Evolutionary conservation across 2,797 vertebrate genomes (phyloP).

Genomic region (Glossophaga mutica): DNA sequence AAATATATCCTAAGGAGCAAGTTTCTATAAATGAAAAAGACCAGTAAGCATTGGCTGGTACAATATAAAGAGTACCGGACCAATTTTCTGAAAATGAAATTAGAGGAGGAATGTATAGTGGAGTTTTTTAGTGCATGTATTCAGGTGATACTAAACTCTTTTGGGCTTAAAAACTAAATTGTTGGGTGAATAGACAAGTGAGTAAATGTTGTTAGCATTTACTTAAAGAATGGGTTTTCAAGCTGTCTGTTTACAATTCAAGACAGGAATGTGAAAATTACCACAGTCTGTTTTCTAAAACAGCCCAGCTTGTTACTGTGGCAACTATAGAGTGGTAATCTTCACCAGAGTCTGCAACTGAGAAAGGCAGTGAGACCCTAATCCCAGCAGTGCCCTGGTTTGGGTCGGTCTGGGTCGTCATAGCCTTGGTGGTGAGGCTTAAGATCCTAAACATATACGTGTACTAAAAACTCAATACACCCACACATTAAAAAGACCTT

Average conservation of each 20-base stretch:
- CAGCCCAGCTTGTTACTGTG: background rate
- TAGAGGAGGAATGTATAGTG: background rate
- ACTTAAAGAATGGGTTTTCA: conserved; percentile 1
- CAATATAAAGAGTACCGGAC: background rate
- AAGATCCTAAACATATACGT: background rate
- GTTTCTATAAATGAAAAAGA: conserved; percentile 35
- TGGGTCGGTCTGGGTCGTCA: background rate
- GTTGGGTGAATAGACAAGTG: conserved; percentile 13
- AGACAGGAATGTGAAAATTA: conserved; percentile 2
- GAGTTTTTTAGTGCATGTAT: background rate
- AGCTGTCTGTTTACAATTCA: conserved; percentile 2
- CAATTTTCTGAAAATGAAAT: conserved; percentile 47
- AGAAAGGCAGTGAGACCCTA: background rate
- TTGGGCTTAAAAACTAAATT: conserved; percentile 23
- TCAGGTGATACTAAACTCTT: conserved; percentile 23
- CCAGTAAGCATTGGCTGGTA: background rate
- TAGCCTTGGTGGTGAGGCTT: background rate
- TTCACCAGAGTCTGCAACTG: background rate
- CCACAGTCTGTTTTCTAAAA: background rate
- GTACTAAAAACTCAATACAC: conserved; percentile 9
- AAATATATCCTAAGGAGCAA: conserved; percentile 8
- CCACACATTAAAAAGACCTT: background rate
- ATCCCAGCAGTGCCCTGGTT: background rate
- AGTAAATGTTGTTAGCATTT: conserved; percentile 19
- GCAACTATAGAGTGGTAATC: background rate